Conservation (phyloP, 2,888 invertebrate species). For the Drosophila flavopinicola region DNA sequence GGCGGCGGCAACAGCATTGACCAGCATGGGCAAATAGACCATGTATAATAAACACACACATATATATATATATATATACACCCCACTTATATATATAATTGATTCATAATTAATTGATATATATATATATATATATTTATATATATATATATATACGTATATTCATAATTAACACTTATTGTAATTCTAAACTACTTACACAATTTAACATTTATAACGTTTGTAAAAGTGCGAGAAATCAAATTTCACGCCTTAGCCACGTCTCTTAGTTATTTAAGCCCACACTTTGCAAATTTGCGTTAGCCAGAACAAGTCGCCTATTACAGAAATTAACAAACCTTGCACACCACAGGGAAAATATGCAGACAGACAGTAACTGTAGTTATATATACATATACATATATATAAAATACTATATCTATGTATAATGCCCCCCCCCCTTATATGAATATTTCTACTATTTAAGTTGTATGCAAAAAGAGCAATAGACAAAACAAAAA, state of each 20-base stretch:
- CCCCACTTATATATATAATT: constrained; percentile 6
- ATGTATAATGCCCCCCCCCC: constrained; percentile 26
- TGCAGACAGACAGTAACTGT: constrained; percentile 40
- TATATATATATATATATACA: constrained; percentile 24
- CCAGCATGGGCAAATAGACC: constrained; percentile 64
- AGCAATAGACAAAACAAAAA: constrained; percentile 27
- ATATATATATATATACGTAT: constrained; percentile 33
- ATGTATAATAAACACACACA: constrained; percentile 30
- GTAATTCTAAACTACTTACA: constrained; percentile 74
- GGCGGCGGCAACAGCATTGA: constrained; percentile 47
- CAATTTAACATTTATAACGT: constrained; percentile 65
- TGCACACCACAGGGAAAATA: constrained; percentile 42
- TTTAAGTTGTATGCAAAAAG: constrained; percentile 38
- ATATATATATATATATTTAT: constrained; percentile 15
- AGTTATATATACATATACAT: constrained; percentile 24
- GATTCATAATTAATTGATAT: constrained; percentile 3
- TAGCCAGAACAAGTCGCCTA: constrained; percentile 55
- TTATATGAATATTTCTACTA: constrained; percentile 38
- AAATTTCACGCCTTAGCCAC: constrained; percentile 79
- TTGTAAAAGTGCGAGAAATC: constrained; percentile 76
- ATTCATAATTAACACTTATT: constrained; percentile 53
- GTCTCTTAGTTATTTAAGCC: constrained; percentile 72
- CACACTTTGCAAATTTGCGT: constrained; percentile 61
- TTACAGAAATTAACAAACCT: constrained; percentile 44
- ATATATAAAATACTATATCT: constrained; percentile 23